A percentile compares a stretch with the other conserved stretches of the same genome.
Evolutionary conservation across 2,797 vertebrate species (phyloP).

Genomic region (Gallinago solitaria): DNA sequence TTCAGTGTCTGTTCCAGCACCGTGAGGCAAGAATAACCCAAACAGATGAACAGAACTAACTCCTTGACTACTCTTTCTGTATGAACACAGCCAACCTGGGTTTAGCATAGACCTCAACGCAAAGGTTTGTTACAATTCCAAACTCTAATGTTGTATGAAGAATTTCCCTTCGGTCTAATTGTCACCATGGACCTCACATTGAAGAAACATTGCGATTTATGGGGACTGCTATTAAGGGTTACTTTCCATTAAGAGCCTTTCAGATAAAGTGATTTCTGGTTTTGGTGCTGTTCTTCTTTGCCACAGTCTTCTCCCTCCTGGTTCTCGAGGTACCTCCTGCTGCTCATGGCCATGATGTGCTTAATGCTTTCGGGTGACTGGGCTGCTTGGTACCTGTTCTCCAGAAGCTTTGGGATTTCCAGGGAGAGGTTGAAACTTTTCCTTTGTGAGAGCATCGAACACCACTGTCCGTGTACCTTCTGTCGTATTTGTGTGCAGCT

Average conservation of each 20-base stretch:
- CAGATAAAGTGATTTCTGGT: not conserved
- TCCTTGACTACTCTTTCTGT: not conserved
- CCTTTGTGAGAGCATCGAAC: rapidly evolving
- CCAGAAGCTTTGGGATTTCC: not conserved
- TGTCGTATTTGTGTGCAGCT: not conserved
- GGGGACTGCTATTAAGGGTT: not conserved
- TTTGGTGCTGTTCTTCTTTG: not conserved
- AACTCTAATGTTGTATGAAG: not conserved
- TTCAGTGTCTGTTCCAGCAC: not conserved
- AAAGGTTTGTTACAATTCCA: not conserved
- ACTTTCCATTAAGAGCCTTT: not conserved
- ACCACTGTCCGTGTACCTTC: not conserved
- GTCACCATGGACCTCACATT: not conserved
- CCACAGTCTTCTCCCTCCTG: not conserved
- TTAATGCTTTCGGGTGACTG: not conserved
- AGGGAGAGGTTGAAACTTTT: not conserved
- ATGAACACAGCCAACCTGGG: not conserved
- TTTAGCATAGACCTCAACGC: not conserved
- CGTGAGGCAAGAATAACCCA: not conserved
- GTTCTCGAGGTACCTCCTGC: not conserved
- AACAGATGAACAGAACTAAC: not conserved
- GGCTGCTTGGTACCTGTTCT: not conserved
- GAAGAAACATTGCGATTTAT: not conserved
- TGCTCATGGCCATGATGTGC: rapidly evolving
- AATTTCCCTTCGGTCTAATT: not conserved